Evolutionary conservation across 1,140 invertebrate genomes (phyloP).

Genomic region (Parapsyche elsis): DNA sequence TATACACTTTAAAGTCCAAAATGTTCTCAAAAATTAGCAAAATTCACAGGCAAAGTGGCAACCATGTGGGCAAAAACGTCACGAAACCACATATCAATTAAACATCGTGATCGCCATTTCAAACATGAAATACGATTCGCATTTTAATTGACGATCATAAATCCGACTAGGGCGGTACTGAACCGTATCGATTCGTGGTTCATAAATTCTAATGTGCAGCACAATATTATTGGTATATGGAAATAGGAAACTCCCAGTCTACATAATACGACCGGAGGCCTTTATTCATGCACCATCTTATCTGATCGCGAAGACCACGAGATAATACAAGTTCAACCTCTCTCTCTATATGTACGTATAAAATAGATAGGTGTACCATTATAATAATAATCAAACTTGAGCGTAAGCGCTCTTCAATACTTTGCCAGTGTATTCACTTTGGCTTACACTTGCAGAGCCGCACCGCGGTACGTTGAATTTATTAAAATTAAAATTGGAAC

Average conservation of each 20-base stretch:
- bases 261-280: constrained; percentile 21
- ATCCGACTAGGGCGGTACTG: not conserved
- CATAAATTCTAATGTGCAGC: constrained; percentile 30
- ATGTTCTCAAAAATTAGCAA: too few relatives aligned
- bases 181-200: constrained; percentile 19
- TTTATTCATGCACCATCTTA: constrained; percentile 35
- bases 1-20: too few relatives aligned
- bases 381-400: constrained; percentile 11
- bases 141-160: not conserved
- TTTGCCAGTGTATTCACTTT: not conserved
- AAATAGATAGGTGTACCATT: not conserved
- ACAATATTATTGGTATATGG: constrained; percentile 39
- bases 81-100: not conserved
- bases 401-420: not conserved
- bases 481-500: too few relatives aligned
- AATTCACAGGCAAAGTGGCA: too few relatives aligned
- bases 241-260: constrained; percentile 39
- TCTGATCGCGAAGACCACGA: constrained; percentile 32
- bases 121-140: not conserved
- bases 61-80: too few relatives aligned
- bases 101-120: constrained; percentile 2
- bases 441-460: too few relatives aligned
- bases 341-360: not conserved
- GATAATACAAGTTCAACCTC: constrained; percentile 19
- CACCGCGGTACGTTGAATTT: not conserved